Evolutionary conservation across 2,113 vertebrate species (phyloP).

Genomic region (Podilymbus podiceps): DNA sequence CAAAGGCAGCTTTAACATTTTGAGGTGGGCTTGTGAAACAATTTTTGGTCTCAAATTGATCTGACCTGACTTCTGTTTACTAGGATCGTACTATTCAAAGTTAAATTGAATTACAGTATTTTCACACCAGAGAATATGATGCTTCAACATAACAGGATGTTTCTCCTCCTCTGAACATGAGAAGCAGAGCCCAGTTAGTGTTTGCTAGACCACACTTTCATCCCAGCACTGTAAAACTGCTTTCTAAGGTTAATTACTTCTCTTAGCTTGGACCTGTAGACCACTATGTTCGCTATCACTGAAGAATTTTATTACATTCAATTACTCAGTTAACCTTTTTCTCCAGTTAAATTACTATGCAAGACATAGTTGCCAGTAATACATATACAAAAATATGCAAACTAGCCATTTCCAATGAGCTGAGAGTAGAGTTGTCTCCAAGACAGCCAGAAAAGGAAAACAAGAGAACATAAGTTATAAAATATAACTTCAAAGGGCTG

Average conservation of each 20-base stretch:
- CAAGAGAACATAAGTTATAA: background rate
- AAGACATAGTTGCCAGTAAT: background rate
- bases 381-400: slow-evolving; percentile 1
- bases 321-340: background rate
- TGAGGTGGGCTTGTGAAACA: background rate
- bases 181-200: background rate
- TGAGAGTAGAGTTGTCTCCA: background rate
- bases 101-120: background rate
- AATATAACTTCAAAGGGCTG: slow-evolving; percentile 20
- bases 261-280: background rate
- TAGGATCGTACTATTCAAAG: background rate
- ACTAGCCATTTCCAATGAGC: slow-evolving; percentile 16
- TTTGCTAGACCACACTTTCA: background rate
- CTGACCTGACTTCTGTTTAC: background rate
- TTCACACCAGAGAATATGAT: background rate
- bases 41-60: slow-evolving; percentile 8
- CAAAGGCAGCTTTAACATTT: slow-evolving; percentile 25
- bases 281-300: background rate
- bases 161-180: background rate
- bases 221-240: background rate
- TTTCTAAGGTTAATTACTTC: background rate
- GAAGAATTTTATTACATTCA: background rate
- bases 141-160: background rate
- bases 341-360: slow-evolving; percentile 4
- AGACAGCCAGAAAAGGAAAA: slow-evolving; percentile 20